phyloP scores from a whole-genome alignment of 2,888 invertebrate species.

The Drosophila bunnanda region DNA sequence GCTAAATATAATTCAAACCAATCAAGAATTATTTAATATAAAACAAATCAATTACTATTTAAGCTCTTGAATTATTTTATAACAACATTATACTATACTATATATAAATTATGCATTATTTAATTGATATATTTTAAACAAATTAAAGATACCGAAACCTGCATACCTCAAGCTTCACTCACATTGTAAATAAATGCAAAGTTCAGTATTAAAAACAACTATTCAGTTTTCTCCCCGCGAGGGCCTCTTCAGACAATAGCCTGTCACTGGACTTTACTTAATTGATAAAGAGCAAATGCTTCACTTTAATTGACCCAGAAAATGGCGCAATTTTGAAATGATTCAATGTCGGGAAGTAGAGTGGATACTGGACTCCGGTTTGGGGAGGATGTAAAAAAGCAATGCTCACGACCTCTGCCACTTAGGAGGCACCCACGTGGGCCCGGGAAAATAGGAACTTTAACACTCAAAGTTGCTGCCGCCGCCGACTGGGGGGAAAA shows the following conservation, averaged over 20 bases:
- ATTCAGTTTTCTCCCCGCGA: conserved; percentile 39
- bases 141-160: neutral
- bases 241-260: conserved; percentile 70
- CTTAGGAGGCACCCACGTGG: conserved; percentile 37
- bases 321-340: conserved; percentile 33
- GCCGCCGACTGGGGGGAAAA: conserved; percentile 43
- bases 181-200: neutral
- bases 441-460: conserved; percentile 46
- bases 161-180: neutral
- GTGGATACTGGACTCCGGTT: conserved; percentile 14
- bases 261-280: conserved; percentile 56
- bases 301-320: conserved; percentile 72
- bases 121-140: neutral
- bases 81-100: too few species aligned
- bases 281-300: conserved; percentile 73
- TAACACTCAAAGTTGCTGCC: conserved; percentile 55
- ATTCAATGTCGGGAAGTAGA: conserved; percentile 55
- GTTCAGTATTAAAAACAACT: conserved; percentile 37
- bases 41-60: too few species aligned
- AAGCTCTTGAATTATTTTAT: too few species aligned
- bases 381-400: conserved; percentile 12
- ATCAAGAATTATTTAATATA: too few species aligned
- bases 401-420: conserved; percentile 17
- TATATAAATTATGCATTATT: too few species aligned
- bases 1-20: neutral